phyloP scores from a whole-genome alignment of 92 coral and sea anemone species.

The Parazoanthus swiftii region DNA sequence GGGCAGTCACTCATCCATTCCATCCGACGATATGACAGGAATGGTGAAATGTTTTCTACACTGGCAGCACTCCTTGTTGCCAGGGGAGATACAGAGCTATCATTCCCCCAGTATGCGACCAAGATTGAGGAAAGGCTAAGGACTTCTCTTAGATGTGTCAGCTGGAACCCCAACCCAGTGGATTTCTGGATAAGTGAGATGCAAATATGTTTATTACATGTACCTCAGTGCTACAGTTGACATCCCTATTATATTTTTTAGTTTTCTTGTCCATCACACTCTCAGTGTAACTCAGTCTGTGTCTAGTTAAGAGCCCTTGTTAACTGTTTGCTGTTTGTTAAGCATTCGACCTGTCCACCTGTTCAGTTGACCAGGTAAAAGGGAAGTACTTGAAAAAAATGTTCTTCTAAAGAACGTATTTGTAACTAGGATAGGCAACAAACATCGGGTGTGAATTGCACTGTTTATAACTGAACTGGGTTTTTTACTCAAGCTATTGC shows the following conservation, averaged over 20 bases:
- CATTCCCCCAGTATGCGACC: slow-evolving; percentile 70
- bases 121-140: slow-evolving; percentile 70
- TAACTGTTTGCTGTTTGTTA: too few relatives aligned
- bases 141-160: slow-evolving; percentile 69
- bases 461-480: too few relatives aligned
- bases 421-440: too few relatives aligned
- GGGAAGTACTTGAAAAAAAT: too few relatives aligned
- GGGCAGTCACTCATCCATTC: slow-evolving; percentile 77
- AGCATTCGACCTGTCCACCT: too few relatives aligned
- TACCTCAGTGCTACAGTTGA: background rate
- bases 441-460: too few relatives aligned
- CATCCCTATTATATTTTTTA: background rate
- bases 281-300: background rate
- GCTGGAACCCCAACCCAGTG: slow-evolving; percentile 85
- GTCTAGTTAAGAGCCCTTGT: too few relatives aligned
- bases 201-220: background rate
- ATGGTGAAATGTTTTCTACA: slow-evolving; percentile 65
- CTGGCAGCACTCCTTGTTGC: slow-evolving; percentile 71
- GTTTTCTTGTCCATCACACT: background rate
- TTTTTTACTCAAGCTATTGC: too few relatives aligned
- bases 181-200: slow-evolving; percentile 88
- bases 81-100: slow-evolving; percentile 67
- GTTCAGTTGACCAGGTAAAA: too few relatives aligned
- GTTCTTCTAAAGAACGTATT: too few relatives aligned
- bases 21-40: slow-evolving; percentile 65